Percentiles rank a stretch among this genome's conserved stretches.
These are phyloP conservation scores for Dascillus cervinus DNA, from an alignment of 2,888 invertebrate species.

Conservation along the genomic window DNA sequence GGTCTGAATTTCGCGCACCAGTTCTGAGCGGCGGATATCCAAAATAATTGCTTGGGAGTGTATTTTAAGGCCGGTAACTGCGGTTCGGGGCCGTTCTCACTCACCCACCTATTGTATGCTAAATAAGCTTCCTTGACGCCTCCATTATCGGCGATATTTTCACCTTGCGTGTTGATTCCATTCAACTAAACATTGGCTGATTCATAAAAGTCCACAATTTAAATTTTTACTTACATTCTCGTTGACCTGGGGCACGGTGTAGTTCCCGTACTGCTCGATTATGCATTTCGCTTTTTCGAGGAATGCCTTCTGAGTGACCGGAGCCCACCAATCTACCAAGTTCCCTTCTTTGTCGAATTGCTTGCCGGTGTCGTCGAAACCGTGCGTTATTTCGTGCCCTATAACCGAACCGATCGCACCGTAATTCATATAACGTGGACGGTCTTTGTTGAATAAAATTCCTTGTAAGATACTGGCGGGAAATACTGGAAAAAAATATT, in stretches of 20 bases:
- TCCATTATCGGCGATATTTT: slow-evolving; percentile 93
- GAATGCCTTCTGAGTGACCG: slow-evolving; percentile 79
- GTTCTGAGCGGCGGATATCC: slow-evolving; percentile 77
- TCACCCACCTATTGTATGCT: slow-evolving; percentile 71
- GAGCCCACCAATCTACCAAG: slow-evolving; percentile 49
- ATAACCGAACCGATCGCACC: slow-evolving; percentile 79
- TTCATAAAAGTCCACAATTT: background rate
- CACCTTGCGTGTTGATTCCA: slow-evolving; percentile 87
- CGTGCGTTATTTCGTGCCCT: slow-evolving; percentile 81
- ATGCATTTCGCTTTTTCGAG: slow-evolving; percentile 75
- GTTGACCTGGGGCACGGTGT: slow-evolving; percentile 59
- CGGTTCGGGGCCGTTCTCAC: slow-evolving; percentile 53
- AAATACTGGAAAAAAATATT: slow-evolving; percentile 53
- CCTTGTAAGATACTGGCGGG: slow-evolving; percentile 85
- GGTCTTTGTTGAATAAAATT: slow-evolving; percentile 71
- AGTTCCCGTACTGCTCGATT: slow-evolving; percentile 82
- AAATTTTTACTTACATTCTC: slow-evolving; percentile 51
- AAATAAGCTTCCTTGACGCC: slow-evolving; percentile 86
- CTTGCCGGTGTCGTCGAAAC: slow-evolving; percentile 50
- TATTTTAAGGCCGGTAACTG: slow-evolving; percentile 60
- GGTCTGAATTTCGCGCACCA: slow-evolving; percentile 81
- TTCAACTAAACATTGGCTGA: slow-evolving; percentile 55
- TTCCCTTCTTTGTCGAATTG: slow-evolving; percentile 10
- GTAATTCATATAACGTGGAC: slow-evolving; percentile 81
- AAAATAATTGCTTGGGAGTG: slow-evolving; percentile 66